Conservation (phyloP, 2,888 invertebrate species). For the Trypoxylon attenuatum region DNA sequence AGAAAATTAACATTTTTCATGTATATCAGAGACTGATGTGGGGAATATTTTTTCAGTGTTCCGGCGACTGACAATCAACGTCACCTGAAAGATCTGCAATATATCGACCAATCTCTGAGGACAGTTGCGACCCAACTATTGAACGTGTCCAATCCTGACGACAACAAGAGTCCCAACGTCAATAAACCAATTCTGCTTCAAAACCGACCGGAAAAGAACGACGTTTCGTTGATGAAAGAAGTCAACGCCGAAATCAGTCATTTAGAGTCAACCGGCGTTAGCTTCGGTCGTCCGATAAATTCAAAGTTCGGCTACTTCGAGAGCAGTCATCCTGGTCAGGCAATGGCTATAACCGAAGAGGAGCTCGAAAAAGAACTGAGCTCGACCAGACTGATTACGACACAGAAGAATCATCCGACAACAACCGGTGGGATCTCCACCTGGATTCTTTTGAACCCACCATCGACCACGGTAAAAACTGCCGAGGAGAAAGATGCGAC, state of each 20-base stretch:
- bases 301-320: constrained; percentile 71
- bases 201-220: constrained; percentile 33
- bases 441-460: constrained; percentile 83
- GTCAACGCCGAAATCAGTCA: constrained; percentile 45
- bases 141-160: constrained; percentile 59
- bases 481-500: constrained; percentile 5
- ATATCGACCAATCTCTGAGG: constrained; percentile 69
- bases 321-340: constrained; percentile 79
- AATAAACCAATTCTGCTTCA: constrained; percentile 8
- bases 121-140: constrained; percentile 71
- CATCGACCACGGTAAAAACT: constrained; percentile 66
- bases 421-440: constrained; percentile 83
- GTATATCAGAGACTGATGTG: not conserved
- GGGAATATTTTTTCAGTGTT: constrained; percentile 69
- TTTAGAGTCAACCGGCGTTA: constrained; percentile 42
- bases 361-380: constrained; percentile 77
- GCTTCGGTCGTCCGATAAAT: constrained; percentile 67
- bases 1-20: not conserved
- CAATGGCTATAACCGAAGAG: constrained; percentile 80
- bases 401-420: constrained; percentile 74
- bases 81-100: constrained; percentile 63
- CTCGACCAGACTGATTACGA: constrained; percentile 54
- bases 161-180: constrained; percentile 37
- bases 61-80: constrained; percentile 59
- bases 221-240: constrained; percentile 30